phyloP scores from a whole-genome alignment of 2,888 invertebrate species.

The Carcina quercana region DNA sequence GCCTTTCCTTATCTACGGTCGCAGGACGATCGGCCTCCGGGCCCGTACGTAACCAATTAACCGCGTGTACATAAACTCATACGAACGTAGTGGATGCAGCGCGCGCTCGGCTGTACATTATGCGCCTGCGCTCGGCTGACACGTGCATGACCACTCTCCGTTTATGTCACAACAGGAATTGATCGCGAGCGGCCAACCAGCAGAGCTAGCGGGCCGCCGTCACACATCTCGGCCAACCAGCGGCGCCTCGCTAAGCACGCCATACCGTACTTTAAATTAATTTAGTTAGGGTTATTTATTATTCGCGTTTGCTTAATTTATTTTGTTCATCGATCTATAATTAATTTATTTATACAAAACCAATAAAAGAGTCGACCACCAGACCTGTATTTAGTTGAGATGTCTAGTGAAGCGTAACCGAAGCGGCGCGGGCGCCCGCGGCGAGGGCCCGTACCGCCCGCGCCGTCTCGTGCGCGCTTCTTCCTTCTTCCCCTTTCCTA shows the following conservation, averaged over 20 bases:
- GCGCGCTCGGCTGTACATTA: conserved; percentile 73
- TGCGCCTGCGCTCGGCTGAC: conserved; percentile 56
- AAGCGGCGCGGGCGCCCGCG: conserved; percentile 27
- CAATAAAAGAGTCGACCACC: conserved; percentile 68
- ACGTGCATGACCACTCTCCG: conserved; percentile 74
- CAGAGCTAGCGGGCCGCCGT: conserved; percentile 63
- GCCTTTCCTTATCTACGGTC: conserved; percentile 75
- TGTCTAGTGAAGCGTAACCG: conserved; percentile 40
- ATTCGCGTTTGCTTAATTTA: conserved; percentile 73
- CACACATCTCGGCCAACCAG: conserved; percentile 65
- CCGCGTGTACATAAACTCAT: conserved; percentile 72
- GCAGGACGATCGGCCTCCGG: conserved; percentile 58
- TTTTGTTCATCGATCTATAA: conserved; percentile 69
- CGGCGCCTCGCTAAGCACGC: conserved; percentile 63
- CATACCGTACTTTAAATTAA: conserved; percentile 67
- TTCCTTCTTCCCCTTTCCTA: conserved; percentile 45
- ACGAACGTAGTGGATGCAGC: conserved; percentile 44
- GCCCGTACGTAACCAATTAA: conserved; percentile 73
- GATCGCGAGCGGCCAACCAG: conserved; percentile 62
- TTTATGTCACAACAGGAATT: conserved; percentile 75
- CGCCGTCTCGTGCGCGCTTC: conserved; percentile 33
- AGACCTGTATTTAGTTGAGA: conserved; percentile 51
- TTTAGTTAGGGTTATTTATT: conserved; percentile 72
- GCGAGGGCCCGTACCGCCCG: conserved; percentile 27
- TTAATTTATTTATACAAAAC: conserved; percentile 58